Conservation (phyloP, 2,888 invertebrate species). For the Biston betularia region DNA sequence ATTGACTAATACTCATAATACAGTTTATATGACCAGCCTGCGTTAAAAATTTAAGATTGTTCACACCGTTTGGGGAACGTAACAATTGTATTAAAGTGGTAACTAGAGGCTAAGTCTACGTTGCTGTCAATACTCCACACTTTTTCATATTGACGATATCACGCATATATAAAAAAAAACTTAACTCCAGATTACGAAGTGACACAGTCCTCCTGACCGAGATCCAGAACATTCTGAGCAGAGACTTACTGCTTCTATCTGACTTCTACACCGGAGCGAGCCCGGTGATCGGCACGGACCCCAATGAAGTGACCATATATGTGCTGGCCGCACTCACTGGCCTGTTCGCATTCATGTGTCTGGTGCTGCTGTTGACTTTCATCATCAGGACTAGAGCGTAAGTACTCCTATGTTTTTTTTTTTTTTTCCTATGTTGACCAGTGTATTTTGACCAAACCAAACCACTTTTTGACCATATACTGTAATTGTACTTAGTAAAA, state of each 20-base stretch:
- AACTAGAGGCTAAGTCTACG: too few relatives aligned
- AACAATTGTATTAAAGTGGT: too few relatives aligned
- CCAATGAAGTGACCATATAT: slow-evolving; percentile 76
- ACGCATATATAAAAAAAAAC: too few relatives aligned
- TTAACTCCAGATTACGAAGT: slow-evolving; percentile 67
- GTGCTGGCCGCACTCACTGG: slow-evolving; percentile 85
- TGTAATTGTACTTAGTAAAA: too few relatives aligned
- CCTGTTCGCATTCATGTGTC: slow-evolving; percentile 75
- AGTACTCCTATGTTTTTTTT: slow-evolving; percentile 54
- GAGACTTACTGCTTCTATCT: slow-evolving; percentile 67
- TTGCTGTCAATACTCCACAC: background rate
- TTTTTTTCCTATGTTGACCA: too few relatives aligned
- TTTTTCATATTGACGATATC: too few relatives aligned
- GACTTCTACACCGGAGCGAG: slow-evolving; percentile 77
- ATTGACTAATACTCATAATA: too few relatives aligned
- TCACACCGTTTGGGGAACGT: too few relatives aligned
- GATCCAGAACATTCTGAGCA: slow-evolving; percentile 70
- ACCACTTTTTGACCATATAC: too few relatives aligned
- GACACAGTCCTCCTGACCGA: slow-evolving; percentile 74
- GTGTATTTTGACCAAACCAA: background rate
- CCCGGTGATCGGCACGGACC: slow-evolving; percentile 55
- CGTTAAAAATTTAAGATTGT: too few relatives aligned
- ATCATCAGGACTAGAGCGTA: slow-evolving; percentile 86
- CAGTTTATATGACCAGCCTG: too few relatives aligned
- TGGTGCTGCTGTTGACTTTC: slow-evolving; percentile 81